Evolutionary conservation across 2,113 vertebrate species (phyloP), one percentile per base, ranked within the genome.

Genomic region (Clinocottus analis): DNA sequence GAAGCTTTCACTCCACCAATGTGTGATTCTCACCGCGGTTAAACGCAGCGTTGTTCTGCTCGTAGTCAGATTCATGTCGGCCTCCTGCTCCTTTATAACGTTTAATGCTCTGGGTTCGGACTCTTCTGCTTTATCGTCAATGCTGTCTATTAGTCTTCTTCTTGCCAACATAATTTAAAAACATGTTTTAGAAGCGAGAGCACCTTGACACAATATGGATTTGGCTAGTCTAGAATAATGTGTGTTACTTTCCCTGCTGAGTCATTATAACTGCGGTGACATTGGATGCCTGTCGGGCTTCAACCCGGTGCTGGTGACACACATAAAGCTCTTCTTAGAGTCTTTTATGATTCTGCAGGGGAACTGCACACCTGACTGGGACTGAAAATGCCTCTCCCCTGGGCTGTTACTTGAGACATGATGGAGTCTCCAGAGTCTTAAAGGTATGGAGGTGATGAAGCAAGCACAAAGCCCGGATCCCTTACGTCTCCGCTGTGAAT

Each of bases 391-490:
- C 65, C 29, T 73, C 69, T 87, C 86, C 84, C 70, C 68, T 33
- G 69, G 77, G 74, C 71, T 81, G 90, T 85, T 90, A 90, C 80
- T 75, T 83, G 92, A 93, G 90, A 92, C 85, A 56, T 60, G 83
- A 86, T 84, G 64, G 73, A 78, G 80, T 91, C 92, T 88, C 85
- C 21, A 19, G 88, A 86, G 90, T 84, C 72, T 87, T 86, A 80
- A 84, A 87, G 83, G 82, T 69, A 89, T 75, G 53, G 75, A 90
- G 87, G 90, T 91, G 91, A 92, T 87, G 90, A 91, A 89, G 91
- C 91, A 87, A 83, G 82, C 83, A 92, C 88, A 94, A 92, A 92
- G 84, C 76, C 84, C 49, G 69, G 84, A 88, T 90, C 85, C 68
- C 41, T 37, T 75, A 35, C 74, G 77, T 64, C 59, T 85, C 78